These are phyloP conservation scores for Genyomyrus donnyi DNA, from an alignment of 2,113 vertebrate species.

Conservation along the genomic window DNA sequence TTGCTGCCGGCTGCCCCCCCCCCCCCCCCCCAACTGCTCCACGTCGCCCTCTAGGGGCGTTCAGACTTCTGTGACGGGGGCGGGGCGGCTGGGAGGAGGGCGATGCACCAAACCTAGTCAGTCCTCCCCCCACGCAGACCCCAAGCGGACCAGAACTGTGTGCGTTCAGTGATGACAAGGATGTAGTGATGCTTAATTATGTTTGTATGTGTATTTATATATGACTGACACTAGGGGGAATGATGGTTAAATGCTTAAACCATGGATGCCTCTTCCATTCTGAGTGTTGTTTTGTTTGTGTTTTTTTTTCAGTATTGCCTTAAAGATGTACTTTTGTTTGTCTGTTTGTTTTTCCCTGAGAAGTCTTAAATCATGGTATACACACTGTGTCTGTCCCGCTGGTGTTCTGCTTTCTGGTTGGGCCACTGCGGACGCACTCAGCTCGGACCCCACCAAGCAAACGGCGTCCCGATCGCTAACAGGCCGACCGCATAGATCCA, in stretches of 20 bases:
- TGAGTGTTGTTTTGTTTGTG: constrained; percentile 11
- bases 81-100: not conserved
- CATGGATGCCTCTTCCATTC: not conserved
- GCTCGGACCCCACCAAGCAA: not conserved
- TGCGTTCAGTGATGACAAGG: not conserved
- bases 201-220: constrained; percentile 13
- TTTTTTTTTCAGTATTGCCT: not conserved
- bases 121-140: not conserved
- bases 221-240: not conserved
- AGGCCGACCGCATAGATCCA: not conserved
- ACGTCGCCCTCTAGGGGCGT: not conserved
- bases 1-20: constrained; percentile 74
- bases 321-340: not conserved
- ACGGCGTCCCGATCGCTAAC: not conserved
- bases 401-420: constrained; percentile 30
- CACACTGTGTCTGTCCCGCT: not conserved
- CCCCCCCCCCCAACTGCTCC: constrained; percentile 15
- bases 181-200: constrained; percentile 3
- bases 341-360: not conserved
- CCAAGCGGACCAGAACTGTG: not conserved
- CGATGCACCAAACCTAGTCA: not conserved
- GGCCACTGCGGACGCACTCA: constrained; percentile 39
- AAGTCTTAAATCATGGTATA: constrained; percentile 1
- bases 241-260: not conserved
- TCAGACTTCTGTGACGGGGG: not conserved